Percentiles rank a stretch among this genome's conserved stretches.
Evolutionary conservation across 1,140 invertebrate species (phyloP).

Genomic region (Cydia splendana): DNA sequence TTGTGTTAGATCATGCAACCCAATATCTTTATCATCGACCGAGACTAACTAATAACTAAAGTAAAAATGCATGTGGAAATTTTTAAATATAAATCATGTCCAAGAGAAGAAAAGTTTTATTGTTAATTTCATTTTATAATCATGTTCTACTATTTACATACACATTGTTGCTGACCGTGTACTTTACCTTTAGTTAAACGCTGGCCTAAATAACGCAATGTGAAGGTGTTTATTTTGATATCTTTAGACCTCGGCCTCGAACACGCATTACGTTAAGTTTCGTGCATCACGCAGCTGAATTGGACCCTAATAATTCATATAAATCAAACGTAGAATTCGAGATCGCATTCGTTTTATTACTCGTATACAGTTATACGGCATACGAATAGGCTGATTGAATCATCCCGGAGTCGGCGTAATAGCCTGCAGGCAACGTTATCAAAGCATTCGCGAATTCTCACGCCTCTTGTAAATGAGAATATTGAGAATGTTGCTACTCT

Average conservation of each 20-base stretch:
- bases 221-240: conserved; percentile 61
- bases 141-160: background rate
- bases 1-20: conserved; percentile 24
- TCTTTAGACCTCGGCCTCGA: conserved; percentile 68
- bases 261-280: conserved; percentile 50
- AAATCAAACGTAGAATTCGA: conserved; percentile 6
- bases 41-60: conserved; percentile 36
- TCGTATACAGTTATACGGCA: conserved; percentile 4
- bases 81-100: no score
- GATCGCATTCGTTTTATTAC: background rate
- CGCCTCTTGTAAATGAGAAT: conserved; percentile 40
- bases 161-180: background rate
- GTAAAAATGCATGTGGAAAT: background rate
- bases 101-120: no score
- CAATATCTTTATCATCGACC: conserved; percentile 18
- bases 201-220: conserved; percentile 34
- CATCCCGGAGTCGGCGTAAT: conserved; percentile 2
- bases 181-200: conserved; percentile 19
- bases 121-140: background rate
- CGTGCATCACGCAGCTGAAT: conserved; percentile 44
- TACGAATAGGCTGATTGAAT: conserved; percentile 1
- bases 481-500: conserved; percentile 33
- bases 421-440: conserved; percentile 47
- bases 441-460: conserved; percentile 59
- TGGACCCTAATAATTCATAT: conserved; percentile 10